These are phyloP conservation scores for Polydrusus pterygomalis DNA, from an alignment of 2,888 invertebrate species.

Conservation along the genomic window DNA sequence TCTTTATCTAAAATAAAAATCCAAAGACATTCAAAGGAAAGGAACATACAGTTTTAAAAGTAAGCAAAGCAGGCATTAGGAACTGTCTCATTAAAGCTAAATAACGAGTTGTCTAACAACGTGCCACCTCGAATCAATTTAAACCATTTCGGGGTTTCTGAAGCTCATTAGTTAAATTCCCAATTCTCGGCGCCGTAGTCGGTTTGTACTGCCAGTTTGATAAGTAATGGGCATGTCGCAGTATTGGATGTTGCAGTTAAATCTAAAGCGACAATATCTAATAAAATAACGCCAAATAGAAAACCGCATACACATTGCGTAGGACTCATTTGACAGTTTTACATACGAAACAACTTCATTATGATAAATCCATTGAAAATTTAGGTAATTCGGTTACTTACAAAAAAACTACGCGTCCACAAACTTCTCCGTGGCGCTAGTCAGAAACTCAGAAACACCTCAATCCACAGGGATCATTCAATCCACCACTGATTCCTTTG, in stretches of 20 bases:
- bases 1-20: conserved; percentile 15
- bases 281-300: conserved; percentile 30
- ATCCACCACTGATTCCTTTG: no score
- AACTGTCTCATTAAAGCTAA: conserved; percentile 45
- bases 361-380: no score
- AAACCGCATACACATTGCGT: conserved; percentile 1
- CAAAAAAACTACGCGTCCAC: no score
- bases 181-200: conserved; percentile 36
- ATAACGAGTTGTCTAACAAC: conserved; percentile 51
- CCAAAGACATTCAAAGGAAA: conserved; percentile 4
- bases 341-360: no score
- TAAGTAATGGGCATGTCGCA: conserved; percentile 50
- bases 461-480: no score
- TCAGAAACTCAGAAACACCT: no score
- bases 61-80: conserved; percentile 35
- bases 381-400: no score
- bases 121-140: conserved; percentile 53
- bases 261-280: conserved; percentile 45
- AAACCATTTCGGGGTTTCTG: conserved; percentile 49
- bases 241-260: conserved; percentile 42
- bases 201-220: conserved; percentile 46
- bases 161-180: conserved; percentile 52
- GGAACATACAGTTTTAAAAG: conserved; percentile 10
- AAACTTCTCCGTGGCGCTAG: no score
- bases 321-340: background rate